A percentile compares a stretch with the other conserved stretches of the same genome.
Conservation (phyloP, 2,113 vertebrate species). For the Passer domesticus region DNA sequence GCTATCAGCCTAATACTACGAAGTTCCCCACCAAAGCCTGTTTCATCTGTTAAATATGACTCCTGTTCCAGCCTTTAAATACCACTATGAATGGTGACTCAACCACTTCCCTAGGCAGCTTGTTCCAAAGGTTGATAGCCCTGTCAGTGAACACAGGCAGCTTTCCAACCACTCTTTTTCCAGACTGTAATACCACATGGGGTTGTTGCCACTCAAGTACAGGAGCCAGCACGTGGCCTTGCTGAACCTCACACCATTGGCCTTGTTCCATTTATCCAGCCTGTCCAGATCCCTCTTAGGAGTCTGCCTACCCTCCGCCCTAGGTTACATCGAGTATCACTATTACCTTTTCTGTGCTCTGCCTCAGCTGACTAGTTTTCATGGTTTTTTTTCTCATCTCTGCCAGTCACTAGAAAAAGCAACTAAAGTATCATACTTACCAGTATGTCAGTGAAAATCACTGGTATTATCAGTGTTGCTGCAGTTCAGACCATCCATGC, state of each 20-base stretch:
- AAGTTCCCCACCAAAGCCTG: not conserved
- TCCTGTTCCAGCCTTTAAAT: not conserved
- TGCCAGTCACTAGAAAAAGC: not conserved
- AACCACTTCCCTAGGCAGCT: not conserved
- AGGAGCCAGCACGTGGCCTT: rapidly evolving
- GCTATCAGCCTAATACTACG: not conserved
- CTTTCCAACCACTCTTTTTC: not conserved
- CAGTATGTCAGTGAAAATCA: not conserved
- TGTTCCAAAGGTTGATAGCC: not conserved
- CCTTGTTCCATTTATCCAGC: not conserved
- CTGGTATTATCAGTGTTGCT: not conserved
- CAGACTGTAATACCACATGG: rapidly evolving
- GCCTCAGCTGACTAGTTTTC: not conserved
- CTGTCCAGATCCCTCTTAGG: not conserved
- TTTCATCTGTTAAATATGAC: not conserved
- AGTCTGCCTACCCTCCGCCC: not conserved
- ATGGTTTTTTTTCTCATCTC: not conserved
- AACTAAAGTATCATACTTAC: not conserved
- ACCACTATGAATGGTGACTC: not conserved
- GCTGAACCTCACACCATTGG: not conserved
- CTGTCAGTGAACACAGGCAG: not conserved
- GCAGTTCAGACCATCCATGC: not conserved
- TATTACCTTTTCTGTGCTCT: not conserved
- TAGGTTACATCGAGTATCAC: not conserved
- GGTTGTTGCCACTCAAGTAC: not conserved